These are phyloP conservation scores for Actenoides lindsayi DNA, from an alignment of 2,113 vertebrate species.

Conservation along the genomic window DNA sequence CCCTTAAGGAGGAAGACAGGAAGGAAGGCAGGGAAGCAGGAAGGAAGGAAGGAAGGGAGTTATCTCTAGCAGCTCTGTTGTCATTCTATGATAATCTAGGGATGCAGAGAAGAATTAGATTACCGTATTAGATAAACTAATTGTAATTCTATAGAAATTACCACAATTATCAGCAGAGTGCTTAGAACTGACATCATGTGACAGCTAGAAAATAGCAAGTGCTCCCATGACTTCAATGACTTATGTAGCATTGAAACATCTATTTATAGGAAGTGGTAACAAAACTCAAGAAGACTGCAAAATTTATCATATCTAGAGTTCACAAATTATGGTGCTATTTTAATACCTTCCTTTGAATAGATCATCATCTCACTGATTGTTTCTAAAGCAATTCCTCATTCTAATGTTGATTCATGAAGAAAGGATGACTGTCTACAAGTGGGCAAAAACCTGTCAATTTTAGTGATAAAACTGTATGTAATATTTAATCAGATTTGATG, in stretches of 20 bases:
- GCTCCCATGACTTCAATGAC: background rate
- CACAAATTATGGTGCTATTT: background rate
- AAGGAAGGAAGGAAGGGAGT: background rate
- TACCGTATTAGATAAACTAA: background rate
- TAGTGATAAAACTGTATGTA: background rate
- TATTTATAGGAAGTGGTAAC: background rate
- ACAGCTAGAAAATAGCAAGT: background rate
- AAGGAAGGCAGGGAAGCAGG: background rate
- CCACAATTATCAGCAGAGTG: background rate
- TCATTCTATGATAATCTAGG: background rate
- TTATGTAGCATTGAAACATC: background rate
- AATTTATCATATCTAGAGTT: background rate
- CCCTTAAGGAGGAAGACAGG: background rate
- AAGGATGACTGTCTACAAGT: background rate
- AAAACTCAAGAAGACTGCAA: background rate
- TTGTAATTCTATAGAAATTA: background rate
- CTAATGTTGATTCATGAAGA: background rate
- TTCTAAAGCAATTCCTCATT: background rate
- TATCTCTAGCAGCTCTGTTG: slow-evolving; percentile 10
- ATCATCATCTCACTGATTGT: background rate
- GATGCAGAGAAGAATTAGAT: background rate
- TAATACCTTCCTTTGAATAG: background rate
- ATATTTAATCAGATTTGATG: background rate
- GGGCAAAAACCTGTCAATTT: background rate
- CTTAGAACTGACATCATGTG: background rate